Conservation (phyloP, 2,113 vertebrate genomes). For the Cryptotis parvus region DNA sequence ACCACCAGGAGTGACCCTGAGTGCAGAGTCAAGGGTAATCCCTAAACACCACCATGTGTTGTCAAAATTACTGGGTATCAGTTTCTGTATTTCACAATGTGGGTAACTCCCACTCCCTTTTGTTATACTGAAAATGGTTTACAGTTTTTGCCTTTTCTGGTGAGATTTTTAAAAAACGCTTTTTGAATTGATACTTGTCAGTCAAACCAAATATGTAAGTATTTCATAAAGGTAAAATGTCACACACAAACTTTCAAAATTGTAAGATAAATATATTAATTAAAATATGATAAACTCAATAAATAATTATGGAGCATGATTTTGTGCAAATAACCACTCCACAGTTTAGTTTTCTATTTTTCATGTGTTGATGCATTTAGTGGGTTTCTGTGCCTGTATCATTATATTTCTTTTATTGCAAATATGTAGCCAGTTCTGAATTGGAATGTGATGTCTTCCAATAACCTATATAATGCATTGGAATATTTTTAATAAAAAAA, state of each 20-base stretch:
- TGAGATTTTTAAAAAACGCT: neutral
- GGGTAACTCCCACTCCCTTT: too few species aligned
- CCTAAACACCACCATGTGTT: too few species aligned
- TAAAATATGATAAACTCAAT: neutral
- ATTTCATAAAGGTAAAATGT: neutral
- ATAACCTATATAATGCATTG: neutral
- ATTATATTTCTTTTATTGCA: neutral
- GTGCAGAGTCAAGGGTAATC: too few species aligned
- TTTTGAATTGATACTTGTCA: neutral
- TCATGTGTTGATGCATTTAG: neutral
- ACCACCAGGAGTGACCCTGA: too few species aligned
- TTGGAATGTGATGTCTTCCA: neutral
- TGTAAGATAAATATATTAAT: neutral
- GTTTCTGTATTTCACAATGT: too few species aligned
- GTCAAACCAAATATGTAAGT: neutral
- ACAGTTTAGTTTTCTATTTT: neutral
- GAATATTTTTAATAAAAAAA: neutral
- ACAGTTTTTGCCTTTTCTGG: neutral
- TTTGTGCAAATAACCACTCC: neutral
- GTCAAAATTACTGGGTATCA: too few species aligned
- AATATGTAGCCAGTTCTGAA: neutral
- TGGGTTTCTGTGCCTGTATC: neutral
- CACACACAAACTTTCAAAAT: neutral
- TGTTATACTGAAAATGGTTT: neutral
- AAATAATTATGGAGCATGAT: neutral